Conservation (phyloP, 2,888 invertebrate species). For the Dicycla oo region DNA sequence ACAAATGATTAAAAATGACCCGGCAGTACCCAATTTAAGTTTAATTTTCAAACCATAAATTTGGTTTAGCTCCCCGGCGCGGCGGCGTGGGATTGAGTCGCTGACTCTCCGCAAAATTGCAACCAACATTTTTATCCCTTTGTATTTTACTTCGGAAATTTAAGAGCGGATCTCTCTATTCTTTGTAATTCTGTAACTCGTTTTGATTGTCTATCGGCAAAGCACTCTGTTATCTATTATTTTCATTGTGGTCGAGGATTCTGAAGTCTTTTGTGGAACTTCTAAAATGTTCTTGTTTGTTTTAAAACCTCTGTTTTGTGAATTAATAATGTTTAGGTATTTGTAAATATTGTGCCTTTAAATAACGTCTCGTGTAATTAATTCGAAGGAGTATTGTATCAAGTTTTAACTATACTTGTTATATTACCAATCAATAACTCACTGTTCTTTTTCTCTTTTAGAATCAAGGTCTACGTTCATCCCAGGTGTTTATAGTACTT, state of each 20-base stretch:
- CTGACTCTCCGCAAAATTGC: constrained; percentile 84
- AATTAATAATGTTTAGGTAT: constrained; percentile 54
- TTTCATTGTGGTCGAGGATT: constrained; percentile 73
- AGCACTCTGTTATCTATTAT: constrained; percentile 61
- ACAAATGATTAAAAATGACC: constrained; percentile 85
- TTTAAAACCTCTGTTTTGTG: constrained; percentile 58
- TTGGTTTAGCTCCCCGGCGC: constrained; percentile 87
- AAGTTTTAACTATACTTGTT: constrained; percentile 4
- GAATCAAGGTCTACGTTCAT: not conserved
- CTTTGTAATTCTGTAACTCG: constrained; percentile 81
- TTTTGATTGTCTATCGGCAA: constrained; percentile 80
- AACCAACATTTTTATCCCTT: constrained; percentile 87
- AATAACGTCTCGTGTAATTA: constrained; percentile 15
- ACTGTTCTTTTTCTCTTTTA: not conserved
- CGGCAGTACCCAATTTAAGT: constrained; percentile 87
- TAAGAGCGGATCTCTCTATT: constrained; percentile 80
- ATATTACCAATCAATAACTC: not conserved
- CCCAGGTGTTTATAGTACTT: constrained; percentile 2
- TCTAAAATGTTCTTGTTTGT: constrained; percentile 69
- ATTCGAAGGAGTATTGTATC: constrained; percentile 18
- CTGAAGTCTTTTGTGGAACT: constrained; percentile 69
- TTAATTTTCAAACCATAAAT: constrained; percentile 89
- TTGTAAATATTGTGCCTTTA: constrained; percentile 23
- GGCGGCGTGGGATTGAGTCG: constrained; percentile 82
- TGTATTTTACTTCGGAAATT: constrained; percentile 83